phyloP scores from a whole-genome alignment of 2,113 vertebrate genomes.

The Protomyctophum bolini region DNA sequence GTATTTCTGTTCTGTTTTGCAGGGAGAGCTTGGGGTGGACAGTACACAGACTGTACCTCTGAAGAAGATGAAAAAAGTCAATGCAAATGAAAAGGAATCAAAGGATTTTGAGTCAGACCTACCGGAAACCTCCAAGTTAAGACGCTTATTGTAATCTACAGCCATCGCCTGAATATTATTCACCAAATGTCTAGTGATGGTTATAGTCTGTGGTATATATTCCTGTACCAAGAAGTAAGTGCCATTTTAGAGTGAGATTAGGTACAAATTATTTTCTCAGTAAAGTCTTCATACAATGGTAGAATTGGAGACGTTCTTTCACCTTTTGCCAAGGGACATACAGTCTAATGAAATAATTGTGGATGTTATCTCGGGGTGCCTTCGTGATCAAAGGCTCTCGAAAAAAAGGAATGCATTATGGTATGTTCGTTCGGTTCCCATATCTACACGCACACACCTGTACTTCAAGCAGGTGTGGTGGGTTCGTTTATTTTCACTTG shows the following conservation, averaged over 20 bases:
- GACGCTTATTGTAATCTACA: too few species aligned
- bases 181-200: too few species aligned
- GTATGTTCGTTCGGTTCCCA: slow-evolving; percentile 14
- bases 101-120: neutral
- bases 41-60: slow-evolving; percentile 40
- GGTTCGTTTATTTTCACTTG: too few species aligned
- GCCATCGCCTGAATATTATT: too few species aligned
- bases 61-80: slow-evolving; percentile 9
- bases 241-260: too few species aligned
- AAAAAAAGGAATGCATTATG: slow-evolving; percentile 13
- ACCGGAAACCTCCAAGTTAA: neutral
- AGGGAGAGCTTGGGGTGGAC: slow-evolving; percentile 29
- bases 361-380: slow-evolving; percentile 8
- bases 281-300: too few species aligned
- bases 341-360: neutral
- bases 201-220: too few species aligned
- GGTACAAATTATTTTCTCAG: too few species aligned
- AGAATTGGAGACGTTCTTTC: too few species aligned
- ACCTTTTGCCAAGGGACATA: too few species aligned
- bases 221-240: too few species aligned
- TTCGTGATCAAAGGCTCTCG: slow-evolving; percentile 21
- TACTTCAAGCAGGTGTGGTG: neutral
- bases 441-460: slow-evolving; percentile 30
- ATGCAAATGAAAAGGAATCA: neutral
- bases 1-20: slow-evolving; percentile 18